Evolutionary conservation across 2,113 vertebrate genomes (phyloP).

Genomic region (Leptobrachium leishanense): DNA sequence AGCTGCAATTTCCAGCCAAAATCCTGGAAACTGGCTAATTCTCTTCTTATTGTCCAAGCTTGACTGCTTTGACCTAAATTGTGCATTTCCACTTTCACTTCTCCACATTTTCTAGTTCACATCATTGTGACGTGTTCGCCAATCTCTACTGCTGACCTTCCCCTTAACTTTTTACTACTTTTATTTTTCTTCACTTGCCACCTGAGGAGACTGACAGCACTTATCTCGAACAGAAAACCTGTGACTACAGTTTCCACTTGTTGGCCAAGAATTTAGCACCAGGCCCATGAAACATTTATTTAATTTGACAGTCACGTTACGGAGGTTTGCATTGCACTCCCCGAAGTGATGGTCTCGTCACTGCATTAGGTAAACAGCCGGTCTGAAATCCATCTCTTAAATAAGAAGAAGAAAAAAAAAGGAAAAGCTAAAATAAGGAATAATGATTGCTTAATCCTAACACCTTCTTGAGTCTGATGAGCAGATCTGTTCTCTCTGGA

Average conservation of each 20-base stretch:
- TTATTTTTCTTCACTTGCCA: no score
- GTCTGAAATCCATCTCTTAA: background rate
- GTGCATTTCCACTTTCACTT: no score
- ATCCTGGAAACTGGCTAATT: no score
- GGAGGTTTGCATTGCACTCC: constrained; percentile 4
- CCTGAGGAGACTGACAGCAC: no score
- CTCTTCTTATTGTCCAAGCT: no score
- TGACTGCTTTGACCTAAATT: no score
- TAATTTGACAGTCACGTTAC: constrained; percentile 12
- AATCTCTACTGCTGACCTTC: no score
- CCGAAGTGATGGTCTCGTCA: background rate
- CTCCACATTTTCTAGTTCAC: no score
- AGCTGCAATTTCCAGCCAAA: no score
- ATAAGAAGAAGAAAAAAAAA: background rate
- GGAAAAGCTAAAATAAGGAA: constrained; percentile 2
- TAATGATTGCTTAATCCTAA: constrained; percentile 15
- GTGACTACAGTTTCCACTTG: background rate
- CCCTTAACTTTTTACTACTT: no score
- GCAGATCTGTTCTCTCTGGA: background rate
- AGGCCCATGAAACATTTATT: background rate
- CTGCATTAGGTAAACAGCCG: constrained; percentile 15
- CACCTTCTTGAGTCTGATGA: constrained; percentile 2
- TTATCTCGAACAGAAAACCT: no score
- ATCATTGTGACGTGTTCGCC: no score
- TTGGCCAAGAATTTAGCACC: background rate